phyloP scores from a whole-genome alignment of 2,888 invertebrate species.

The Drosophila mulleri region DNA sequence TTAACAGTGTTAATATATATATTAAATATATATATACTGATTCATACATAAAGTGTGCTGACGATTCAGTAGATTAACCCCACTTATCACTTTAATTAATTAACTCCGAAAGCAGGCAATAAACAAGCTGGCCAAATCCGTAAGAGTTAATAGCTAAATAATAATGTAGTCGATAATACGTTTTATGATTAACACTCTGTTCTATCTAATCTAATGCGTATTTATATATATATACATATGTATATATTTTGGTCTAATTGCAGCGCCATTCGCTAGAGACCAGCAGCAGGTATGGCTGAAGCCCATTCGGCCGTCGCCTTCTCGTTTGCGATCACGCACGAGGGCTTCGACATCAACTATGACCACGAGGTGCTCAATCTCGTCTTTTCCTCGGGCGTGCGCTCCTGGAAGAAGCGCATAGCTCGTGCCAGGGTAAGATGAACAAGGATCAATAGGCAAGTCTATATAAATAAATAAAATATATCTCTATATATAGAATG shows the following conservation, averaged over 20 bases:
- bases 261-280: conserved; percentile 25
- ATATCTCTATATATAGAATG: conserved; percentile 89
- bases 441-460: too few species aligned
- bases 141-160: conserved; percentile 39
- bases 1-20: background rate
- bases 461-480: background rate
- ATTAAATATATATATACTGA: conserved; percentile 1
- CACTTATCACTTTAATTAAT: conserved; percentile 19
- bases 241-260: conserved; percentile 13
- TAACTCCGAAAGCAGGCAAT: conserved; percentile 20
- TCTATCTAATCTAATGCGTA: conserved; percentile 38
- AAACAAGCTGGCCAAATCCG: conserved; percentile 22
- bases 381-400: conserved; percentile 96
- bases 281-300: conserved; percentile 93
- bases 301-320: conserved; percentile 99
- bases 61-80: background rate
- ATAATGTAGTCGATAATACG: conserved; percentile 23
- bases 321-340: conserved; percentile 98
- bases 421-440: conserved; percentile 93
- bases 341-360: conserved; percentile 99
- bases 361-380: conserved; percentile 98
- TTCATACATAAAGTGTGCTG: background rate
- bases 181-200: conserved; percentile 8
- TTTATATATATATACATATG: background rate
- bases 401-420: conserved; percentile 97